A percentile compares a stretch with the other conserved stretches of the same genome.
phyloP scores from a whole-genome alignment of 2,797 vertebrate genomes.

The Crax fasciolata region DNA sequence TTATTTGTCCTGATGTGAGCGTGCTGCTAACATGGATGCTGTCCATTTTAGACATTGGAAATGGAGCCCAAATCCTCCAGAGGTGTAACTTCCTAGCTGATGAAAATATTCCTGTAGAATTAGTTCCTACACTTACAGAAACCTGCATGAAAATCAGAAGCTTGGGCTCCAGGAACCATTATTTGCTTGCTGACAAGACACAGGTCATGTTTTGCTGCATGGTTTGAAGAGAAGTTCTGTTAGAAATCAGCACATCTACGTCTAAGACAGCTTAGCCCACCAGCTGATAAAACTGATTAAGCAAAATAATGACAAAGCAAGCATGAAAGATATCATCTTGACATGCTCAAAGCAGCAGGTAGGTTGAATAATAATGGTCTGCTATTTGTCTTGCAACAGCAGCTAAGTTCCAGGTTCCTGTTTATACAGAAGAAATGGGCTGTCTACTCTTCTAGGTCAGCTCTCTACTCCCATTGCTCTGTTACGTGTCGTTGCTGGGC shows the following conservation, averaged over 20 bases:
- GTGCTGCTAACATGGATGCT: background rate
- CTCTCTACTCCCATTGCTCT: background rate
- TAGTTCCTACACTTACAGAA: background rate
- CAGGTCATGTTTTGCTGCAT: background rate
- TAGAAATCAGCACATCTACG: background rate
- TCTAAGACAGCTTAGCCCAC: background rate
- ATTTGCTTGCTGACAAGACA: background rate
- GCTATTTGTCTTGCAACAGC: constrained; percentile 20
- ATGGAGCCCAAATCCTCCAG: background rate
- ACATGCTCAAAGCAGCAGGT: constrained; percentile 1
- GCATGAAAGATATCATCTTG: background rate
- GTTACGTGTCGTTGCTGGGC: background rate
- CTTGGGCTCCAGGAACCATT: background rate
- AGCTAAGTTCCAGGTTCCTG: background rate
- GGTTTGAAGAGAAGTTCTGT: background rate
- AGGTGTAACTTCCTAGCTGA: background rate
- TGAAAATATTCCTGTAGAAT: background rate
- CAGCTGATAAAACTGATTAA: constrained; percentile 14
- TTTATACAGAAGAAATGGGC: background rate
- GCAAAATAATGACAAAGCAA: constrained; percentile 25
- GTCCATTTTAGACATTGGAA: background rate
- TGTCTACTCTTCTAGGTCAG: constrained; percentile 28
- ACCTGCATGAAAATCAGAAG: background rate
- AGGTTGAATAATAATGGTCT: background rate
- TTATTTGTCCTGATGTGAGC: background rate